Evolutionary conservation across 1,140 invertebrate genomes (phyloP).

Genomic region (Drosophila teissieri): DNA sequence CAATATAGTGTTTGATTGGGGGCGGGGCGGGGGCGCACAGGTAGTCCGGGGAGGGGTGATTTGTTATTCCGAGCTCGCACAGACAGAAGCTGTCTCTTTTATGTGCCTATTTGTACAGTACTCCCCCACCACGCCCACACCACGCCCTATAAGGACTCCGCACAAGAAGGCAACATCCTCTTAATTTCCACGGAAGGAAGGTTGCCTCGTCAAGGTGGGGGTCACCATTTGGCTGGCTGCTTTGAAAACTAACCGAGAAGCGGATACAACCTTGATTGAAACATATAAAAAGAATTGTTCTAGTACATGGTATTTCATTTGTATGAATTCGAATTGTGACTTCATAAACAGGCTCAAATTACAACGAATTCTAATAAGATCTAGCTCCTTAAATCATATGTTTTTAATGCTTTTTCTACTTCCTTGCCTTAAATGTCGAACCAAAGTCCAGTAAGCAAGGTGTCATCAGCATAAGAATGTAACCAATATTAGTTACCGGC

Average conservation of each 20-base stretch:
- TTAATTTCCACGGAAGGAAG: constrained; percentile 16
- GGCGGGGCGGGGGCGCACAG: constrained; percentile 12
- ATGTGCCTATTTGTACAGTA: constrained; percentile 29
- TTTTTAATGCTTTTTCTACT: too few species aligned
- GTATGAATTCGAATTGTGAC: too few species aligned
- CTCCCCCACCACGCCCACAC: background rate
- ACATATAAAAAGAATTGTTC: background rate
- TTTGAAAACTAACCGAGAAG: constrained; percentile 6
- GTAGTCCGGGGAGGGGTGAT: constrained; percentile 30
- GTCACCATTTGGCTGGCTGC: constrained; percentile 17
- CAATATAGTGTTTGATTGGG: constrained; percentile 7
- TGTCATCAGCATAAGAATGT: too few species aligned
- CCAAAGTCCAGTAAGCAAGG: too few species aligned
- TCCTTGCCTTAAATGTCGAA: too few species aligned
- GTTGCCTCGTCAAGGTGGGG: constrained; percentile 24
- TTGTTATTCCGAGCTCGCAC: constrained; percentile 70
- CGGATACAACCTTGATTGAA: too few species aligned
- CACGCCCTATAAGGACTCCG: constrained; percentile 11
- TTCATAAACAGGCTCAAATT: too few species aligned
- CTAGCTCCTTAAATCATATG: too few species aligned
- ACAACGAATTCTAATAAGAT: too few species aligned
- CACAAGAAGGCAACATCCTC: background rate
- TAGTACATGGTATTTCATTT: too few species aligned
- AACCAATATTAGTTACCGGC: too few species aligned
- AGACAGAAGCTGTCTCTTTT: constrained; percentile 54